Conservation (phyloP, 2,888 invertebrate genomes). For the Acrobasis consociella region DNA sequence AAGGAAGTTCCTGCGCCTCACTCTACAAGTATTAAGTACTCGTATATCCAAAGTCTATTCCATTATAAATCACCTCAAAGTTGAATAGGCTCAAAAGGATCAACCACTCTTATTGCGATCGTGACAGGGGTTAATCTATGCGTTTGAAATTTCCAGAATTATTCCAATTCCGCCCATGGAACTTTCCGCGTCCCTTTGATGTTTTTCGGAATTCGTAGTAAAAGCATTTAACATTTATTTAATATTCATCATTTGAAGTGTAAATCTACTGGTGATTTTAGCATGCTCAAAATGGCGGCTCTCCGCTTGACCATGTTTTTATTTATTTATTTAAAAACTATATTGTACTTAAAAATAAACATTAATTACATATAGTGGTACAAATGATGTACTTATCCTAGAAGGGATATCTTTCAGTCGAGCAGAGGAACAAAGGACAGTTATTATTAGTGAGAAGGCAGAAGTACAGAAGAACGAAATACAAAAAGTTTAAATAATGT, state of each 20-base stretch:
- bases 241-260: slow-evolving; percentile 14
- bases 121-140: slow-evolving; percentile 29
- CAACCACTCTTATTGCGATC: slow-evolving; percentile 19
- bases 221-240: slow-evolving; percentile 21
- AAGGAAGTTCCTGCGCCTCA: too few relatives aligned
- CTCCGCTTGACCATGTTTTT: neutral
- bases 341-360: too few relatives aligned
- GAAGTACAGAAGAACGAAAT: too few relatives aligned
- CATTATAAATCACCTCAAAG: neutral
- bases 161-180: slow-evolving; percentile 19
- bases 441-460: too few relatives aligned
- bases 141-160: slow-evolving; percentile 23
- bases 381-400: too few relatives aligned
- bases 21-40: too few relatives aligned
- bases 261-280: slow-evolving; percentile 8
- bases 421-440: too few relatives aligned
- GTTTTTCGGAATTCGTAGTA: slow-evolving; percentile 17
- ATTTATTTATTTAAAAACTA: too few relatives aligned
- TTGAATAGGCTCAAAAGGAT: slow-evolving; percentile 13
- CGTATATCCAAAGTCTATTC: neutral
- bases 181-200: slow-evolving; percentile 21
- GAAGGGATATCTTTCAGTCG: too few relatives aligned
- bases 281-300: neutral
- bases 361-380: too few relatives aligned
- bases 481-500: too few relatives aligned